phyloP scores from a whole-genome alignment of 2,797 vertebrate genomes.

The Cryptoblepharus egeriae region DNA sequence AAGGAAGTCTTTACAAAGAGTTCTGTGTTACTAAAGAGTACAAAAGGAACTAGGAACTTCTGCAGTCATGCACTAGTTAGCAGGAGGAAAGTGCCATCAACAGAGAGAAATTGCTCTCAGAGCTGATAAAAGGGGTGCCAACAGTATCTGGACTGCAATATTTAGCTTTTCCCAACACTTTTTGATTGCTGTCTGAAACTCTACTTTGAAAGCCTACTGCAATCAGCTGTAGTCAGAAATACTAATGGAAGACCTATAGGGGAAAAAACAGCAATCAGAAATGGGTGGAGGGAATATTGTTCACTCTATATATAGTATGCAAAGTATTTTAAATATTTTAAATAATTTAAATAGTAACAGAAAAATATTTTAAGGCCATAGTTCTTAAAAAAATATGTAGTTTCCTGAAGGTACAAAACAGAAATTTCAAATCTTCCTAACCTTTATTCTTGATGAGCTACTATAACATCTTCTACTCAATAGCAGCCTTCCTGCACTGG shows the following conservation, averaged over 20 bases:
- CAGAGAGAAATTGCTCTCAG: conserved; percentile 64
- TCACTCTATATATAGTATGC: not conserved
- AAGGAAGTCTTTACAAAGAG: conserved; percentile 42
- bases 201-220: conserved; percentile 59
- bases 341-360: too few relatives aligned
- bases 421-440: not conserved
- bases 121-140: conserved; percentile 62
- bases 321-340: too few relatives aligned
- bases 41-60: conserved; percentile 42
- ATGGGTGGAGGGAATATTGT: not conserved
- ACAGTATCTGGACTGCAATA: conserved; percentile 64
- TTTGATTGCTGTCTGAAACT: conserved; percentile 69
- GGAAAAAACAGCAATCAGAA: not conserved
- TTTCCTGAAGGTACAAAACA: not conserved
- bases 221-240: conserved; percentile 49
- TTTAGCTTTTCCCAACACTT: conserved; percentile 65
- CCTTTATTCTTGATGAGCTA: too few relatives aligned
- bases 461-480: too few relatives aligned
- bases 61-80: conserved; percentile 52
- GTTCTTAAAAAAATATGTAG: not conserved
- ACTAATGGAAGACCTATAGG: conserved; percentile 14
- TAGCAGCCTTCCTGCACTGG: too few relatives aligned
- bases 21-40: conserved; percentile 19
- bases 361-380: not conserved
- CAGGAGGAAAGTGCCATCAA: conserved; percentile 55